Evolutionary conservation across 2,797 vertebrate species (phyloP).

Genomic region (Poeciliopsis paucimaculata): DNA sequence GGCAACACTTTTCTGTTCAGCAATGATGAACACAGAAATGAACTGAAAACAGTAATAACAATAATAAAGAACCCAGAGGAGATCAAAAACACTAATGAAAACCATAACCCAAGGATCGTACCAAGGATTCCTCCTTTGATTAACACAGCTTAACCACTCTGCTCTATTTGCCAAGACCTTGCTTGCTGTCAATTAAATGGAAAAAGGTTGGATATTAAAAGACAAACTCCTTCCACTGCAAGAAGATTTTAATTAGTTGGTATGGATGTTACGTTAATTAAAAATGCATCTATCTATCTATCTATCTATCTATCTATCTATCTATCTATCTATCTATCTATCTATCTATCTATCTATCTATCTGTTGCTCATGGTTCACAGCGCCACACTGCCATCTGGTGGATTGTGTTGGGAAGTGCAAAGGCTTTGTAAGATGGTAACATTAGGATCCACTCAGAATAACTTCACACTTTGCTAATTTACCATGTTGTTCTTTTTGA

Average conservation of each 20-base stretch:
- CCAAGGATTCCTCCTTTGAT: too few species aligned
- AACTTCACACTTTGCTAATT: background rate
- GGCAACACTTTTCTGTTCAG: background rate
- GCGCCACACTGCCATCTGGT: slow-evolving; percentile 27
- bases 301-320: too few species aligned
- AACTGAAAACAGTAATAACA: background rate
- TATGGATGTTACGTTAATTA: too few species aligned
- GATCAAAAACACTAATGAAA: background rate
- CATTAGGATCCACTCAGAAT: background rate
- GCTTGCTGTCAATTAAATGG: background rate
- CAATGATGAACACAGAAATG: background rate
- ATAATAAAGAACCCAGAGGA: background rate
- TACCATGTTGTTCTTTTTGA: background rate
- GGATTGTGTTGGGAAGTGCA: background rate
- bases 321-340: too few species aligned
- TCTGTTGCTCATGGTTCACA: background rate
- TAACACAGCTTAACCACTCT: too few species aligned
- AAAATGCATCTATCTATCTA: too few species aligned
- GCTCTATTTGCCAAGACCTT: background rate
- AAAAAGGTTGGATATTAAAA: background rate
- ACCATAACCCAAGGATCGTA: background rate
- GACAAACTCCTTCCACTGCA: background rate
- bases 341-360: too few species aligned
- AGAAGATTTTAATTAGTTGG: background rate
- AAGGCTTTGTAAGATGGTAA: background rate